phyloP scores from a whole-genome alignment of 2,797 vertebrate species.

The Petrocephalus schoutedeni region DNA sequence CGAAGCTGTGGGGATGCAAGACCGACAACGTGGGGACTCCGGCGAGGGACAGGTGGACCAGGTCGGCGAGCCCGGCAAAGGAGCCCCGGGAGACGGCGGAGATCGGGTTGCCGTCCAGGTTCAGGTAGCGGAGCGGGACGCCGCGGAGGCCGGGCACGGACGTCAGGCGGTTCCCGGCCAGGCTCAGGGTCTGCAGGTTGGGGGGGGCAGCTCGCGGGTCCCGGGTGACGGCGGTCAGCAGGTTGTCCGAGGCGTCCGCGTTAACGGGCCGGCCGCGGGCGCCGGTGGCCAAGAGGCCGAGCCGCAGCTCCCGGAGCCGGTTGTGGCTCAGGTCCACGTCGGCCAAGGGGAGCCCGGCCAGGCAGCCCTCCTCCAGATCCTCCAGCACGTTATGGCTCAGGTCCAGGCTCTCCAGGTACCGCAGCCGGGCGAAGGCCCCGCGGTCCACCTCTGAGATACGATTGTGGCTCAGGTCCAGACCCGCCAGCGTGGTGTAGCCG shows the following conservation, averaged over 20 bases:
- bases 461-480: slow-evolving; percentile 88
- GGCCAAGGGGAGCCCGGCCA: slow-evolving; percentile 75
- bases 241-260: slow-evolving; percentile 83
- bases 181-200: slow-evolving; percentile 77
- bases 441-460: slow-evolving; percentile 70
- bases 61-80: slow-evolving; percentile 70
- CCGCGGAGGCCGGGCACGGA: slow-evolving; percentile 67
- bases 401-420: slow-evolving; percentile 89
- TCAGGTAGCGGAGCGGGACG: slow-evolving; percentile 79
- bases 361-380: slow-evolving; percentile 65
- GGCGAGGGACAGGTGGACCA: slow-evolving; percentile 81
- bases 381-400: slow-evolving; percentile 83
- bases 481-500: slow-evolving; percentile 88
- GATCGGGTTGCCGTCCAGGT: slow-evolving; percentile 81
- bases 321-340: slow-evolving; percentile 93
- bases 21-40: slow-evolving; percentile 59
- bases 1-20: slow-evolving; percentile 71
- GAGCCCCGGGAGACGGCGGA: slow-evolving; percentile 57
- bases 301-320: slow-evolving; percentile 67
- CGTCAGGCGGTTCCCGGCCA: slow-evolving; percentile 72
- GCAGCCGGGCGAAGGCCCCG: slow-evolving; percentile 78
- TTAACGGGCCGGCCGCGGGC: slow-evolving; percentile 71
- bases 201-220: slow-evolving; percentile 43
- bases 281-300: slow-evolving; percentile 70
- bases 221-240: slow-evolving; percentile 56